Evolutionary conservation across 2,797 vertebrate genomes (phyloP), one percentile per base, ranked within the genome.

Genomic region (Liasis olivaceus): DNA sequence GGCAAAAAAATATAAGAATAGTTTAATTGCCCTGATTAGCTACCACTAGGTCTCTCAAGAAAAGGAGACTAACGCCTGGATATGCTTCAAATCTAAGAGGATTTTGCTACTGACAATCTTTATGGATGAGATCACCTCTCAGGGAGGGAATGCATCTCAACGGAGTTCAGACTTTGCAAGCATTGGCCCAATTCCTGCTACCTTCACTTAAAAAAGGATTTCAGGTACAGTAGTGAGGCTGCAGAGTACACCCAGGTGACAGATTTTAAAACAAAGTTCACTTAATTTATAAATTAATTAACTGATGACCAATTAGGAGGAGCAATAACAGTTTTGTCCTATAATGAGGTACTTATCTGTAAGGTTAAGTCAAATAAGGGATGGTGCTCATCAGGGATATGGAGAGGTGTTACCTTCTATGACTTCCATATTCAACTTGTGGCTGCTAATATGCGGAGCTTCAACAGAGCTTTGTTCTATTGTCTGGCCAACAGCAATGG

Each of bases 321-420:
- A 60, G 13, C 0, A 1, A 13, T 5, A 36, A 63, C 5, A 5
- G 36, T 63, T 85, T n/a, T 54, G 31, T 24, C 5, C 7, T n/a
- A 14, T 24, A 14, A 24, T 4, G 5, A 26, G 11, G 13, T 47
- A 5, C 36, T 47, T 64, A 47, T 28, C 17, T 28, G 87, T 47
- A 51, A 47, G 15, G 60, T 26, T 85, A 54, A 26, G 6, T 54
- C 56, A 85, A 85, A n/a, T 28, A 28, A 85, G 26, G 2, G 13
- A 3, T 56, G 84, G 12, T 13, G 26, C 26, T 56, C 26, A 13
- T 56, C 12, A 47, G 24, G 26, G 0, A 2, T 15, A 42, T 0
- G 2, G 26, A 66, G 62, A 66, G 8, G 42, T 7, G 20, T 42
- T 98, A 99, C 99, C 99, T 98, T 99, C 98, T 28, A 99, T 86